Percentiles rank a stretch among this genome's conserved stretches.
Conservation (phyloP, 2,888 invertebrate species). For the Seira musarum region DNA sequence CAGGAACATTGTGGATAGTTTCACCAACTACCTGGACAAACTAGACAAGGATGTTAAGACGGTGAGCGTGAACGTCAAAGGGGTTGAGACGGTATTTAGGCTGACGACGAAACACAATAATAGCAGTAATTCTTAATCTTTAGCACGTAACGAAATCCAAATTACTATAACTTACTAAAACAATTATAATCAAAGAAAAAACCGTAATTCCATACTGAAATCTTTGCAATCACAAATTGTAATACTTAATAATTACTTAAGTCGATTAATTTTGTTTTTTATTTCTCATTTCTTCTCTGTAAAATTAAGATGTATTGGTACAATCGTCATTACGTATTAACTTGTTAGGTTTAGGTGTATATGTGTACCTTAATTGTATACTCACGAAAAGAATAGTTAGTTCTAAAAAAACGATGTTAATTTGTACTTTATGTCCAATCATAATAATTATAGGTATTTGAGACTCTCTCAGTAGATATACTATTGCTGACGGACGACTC, state of each 20-base stretch:
- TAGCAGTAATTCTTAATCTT: slow-evolving; percentile 36
- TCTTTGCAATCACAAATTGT: neutral
- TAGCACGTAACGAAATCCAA: neutral
- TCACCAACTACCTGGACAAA: slow-evolving; percentile 69
- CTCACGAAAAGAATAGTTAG: no score
- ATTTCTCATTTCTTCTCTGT: no score
- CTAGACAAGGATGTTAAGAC: slow-evolving; percentile 67
- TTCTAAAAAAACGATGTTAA: neutral
- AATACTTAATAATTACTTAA: no score
- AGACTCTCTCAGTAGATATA: no score
- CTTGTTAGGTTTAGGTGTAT: no score
- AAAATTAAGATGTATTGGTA: no score
- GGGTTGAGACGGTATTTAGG: slow-evolving; percentile 69
- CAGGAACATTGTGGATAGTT: slow-evolving; percentile 65
- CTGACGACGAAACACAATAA: slow-evolving; percentile 67
- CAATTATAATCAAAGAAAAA: neutral
- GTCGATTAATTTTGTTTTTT: no score
- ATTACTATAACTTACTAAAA: neutral
- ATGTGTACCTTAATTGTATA: no score
- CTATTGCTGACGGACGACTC: no score
- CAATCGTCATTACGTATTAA: no score
- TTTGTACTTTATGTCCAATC: slow-evolving; percentile 14
- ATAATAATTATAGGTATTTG: neutral
- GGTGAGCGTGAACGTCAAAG: slow-evolving; percentile 69
- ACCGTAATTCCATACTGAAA: neutral